These are phyloP conservation scores for Epinotia nisella DNA, from an alignment of 2,888 invertebrate genomes.

Conservation along the genomic window DNA sequence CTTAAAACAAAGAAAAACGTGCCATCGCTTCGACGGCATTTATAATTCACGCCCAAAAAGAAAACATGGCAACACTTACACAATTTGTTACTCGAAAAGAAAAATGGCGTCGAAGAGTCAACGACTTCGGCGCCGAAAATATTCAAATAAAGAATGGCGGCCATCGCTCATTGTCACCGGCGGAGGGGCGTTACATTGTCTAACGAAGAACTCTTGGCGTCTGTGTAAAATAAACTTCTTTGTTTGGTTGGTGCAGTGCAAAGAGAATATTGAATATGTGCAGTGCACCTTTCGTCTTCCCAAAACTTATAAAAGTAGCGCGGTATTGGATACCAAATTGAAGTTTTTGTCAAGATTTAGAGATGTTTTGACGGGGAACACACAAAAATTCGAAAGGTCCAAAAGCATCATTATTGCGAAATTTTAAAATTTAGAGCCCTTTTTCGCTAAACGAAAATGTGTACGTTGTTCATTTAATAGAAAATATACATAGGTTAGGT, in stretches of 20 bases:
- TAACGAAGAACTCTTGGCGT: constrained; percentile 2
- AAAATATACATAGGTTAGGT: background rate
- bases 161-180: constrained; percentile 44
- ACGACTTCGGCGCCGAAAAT: constrained; percentile 43
- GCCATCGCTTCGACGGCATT: background rate
- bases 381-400: no score
- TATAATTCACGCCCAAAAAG: constrained; percentile 36
- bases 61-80: constrained; percentile 40
- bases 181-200: constrained; percentile 26
- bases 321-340: background rate
- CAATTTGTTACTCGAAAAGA: constrained; percentile 43
- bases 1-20: background rate
- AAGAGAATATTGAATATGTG: no score
- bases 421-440: no score
- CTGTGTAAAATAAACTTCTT: constrained; percentile 14
- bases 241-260: background rate
- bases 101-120: constrained; percentile 43
- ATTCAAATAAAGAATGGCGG: constrained; percentile 41
- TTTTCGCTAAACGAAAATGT: no score
- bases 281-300: background rate
- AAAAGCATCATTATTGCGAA: no score
- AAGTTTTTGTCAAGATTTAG: background rate
- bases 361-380: no score
- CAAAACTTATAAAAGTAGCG: background rate
- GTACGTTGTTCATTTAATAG: background rate